phyloP scores from a whole-genome alignment of 2,113 vertebrate genomes.

The Seriola quinqueradiata region DNA sequence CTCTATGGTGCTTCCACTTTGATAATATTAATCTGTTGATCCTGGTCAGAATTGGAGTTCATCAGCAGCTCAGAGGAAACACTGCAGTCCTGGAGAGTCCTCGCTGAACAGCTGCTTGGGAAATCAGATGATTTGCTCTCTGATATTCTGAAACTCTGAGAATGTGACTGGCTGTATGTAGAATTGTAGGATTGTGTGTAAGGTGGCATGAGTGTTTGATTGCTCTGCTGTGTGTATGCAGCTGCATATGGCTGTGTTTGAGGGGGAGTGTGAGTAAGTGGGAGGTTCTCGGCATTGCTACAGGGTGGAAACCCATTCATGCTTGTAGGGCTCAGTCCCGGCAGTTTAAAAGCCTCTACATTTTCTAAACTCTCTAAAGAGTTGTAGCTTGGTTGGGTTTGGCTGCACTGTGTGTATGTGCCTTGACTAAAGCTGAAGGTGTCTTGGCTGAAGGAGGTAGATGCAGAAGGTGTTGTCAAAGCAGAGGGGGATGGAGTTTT shows the following conservation, averaged over 20 bases:
- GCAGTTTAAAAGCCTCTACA: constrained; percentile 80
- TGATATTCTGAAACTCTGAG: constrained; percentile 66
- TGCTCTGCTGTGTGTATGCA: constrained; percentile 72
- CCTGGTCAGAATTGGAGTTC: constrained; percentile 50
- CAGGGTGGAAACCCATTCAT: constrained; percentile 82
- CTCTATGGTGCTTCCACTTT: constrained; percentile 83
- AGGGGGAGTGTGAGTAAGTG: constrained; percentile 65
- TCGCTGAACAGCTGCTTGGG: constrained; percentile 61
- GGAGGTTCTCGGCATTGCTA: constrained; percentile 69
- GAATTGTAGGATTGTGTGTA: constrained; percentile 70
- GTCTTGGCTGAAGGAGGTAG: constrained; percentile 76
- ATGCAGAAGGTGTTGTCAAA: constrained; percentile 52
- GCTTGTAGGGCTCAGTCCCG: constrained; percentile 72
- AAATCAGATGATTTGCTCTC: constrained; percentile 74
- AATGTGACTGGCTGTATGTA: constrained; percentile 69
- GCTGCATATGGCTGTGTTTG: constrained; percentile 68
- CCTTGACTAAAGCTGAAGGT: constrained; percentile 79
- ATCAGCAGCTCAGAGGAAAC: constrained; percentile 55
- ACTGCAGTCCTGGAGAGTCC: constrained; percentile 73
- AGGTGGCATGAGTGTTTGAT: constrained; percentile 66
- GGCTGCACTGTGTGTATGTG: constrained; percentile 79
- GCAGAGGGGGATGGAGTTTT: constrained; percentile 75
- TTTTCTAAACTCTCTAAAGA: constrained; percentile 76
- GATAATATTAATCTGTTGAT: constrained; percentile 78
- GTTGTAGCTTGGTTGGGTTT: constrained; percentile 73